A percentile compares a stretch with the other conserved stretches of the same genome.
phyloP scores from a whole-genome alignment of 2,797 vertebrate genomes.

The Lindbergichthys nudifrons region DNA sequence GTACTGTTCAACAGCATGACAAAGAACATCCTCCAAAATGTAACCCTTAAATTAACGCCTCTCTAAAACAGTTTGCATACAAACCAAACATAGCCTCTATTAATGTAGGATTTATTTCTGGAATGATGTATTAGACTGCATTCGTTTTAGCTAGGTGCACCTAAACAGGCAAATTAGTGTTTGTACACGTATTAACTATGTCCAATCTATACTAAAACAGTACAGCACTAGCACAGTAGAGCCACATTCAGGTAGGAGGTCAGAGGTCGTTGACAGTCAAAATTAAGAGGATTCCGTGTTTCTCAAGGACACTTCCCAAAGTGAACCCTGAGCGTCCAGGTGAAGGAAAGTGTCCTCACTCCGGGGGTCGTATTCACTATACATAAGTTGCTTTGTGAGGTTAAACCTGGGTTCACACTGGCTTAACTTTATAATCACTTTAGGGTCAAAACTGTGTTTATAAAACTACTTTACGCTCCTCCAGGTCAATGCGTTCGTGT shows the following conservation, averaged over 20 bases:
- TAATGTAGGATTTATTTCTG: neutral
- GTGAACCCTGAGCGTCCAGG: neutral
- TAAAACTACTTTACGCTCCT: constrained; percentile 8
- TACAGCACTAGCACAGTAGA: neutral
- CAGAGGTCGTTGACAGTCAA: constrained; percentile 9
- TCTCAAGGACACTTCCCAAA: neutral
- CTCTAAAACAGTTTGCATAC: neutral
- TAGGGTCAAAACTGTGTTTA: neutral
- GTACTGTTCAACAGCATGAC: neutral
- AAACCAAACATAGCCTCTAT: neutral
- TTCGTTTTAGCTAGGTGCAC: neutral
- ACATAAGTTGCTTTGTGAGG: constrained; percentile 3
- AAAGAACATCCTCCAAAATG: neutral
- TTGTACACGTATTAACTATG: neutral
- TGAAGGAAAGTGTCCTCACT: constrained; percentile 4
- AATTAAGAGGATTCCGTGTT: neutral
- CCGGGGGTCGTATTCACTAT: neutral
- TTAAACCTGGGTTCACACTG: neutral
- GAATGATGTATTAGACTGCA: neutral
- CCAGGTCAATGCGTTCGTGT: constrained; percentile 42
- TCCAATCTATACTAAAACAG: neutral
- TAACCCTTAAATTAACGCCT: neutral
- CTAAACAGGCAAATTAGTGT: neutral
- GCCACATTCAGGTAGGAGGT: neutral
- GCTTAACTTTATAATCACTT: constrained; percentile 18